Base-by-base conservation (phyloP, 2,113 vertebrate species). In the Caracal caracal region DNA sequence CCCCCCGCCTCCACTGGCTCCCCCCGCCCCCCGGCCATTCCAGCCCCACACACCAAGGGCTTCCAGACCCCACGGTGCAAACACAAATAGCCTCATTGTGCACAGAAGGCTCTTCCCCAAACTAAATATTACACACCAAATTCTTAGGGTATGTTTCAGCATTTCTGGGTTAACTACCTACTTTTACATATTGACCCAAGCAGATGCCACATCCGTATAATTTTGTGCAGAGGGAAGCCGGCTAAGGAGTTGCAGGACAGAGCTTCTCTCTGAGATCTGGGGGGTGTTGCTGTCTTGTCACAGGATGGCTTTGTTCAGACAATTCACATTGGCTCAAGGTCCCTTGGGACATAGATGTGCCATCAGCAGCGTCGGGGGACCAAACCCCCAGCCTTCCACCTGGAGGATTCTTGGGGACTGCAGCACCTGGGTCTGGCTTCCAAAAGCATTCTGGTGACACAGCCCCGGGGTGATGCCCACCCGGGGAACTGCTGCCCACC, bases 81-180 rank as follows among this genome's bases (percentile, higher is more conserved):
- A 24, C 13, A 24, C 0, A 1, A 35, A 61, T 6, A 30, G 70
- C 70, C 0, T 2, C 26, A 3, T 19, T 10, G 19, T 3, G 9
- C 6, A 12, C 59, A 53, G 33, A 49, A 84, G 51, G 19, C 6
- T 47, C 3, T 61, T 61, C 49, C 43, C 51, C 37, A 61, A 82
- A 15, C 51, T 26, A 43, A 5, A 20, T 61, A 15, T 35, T 5
- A 82, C 22, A 47, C 30, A 47, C n/a, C 26, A 71, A 33, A 22
- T 92, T n/a, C 51, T 43, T 43, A 28, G 51, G 37, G 10, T 6
- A 5, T 40, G n/a, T 71, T 66, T 9, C 43, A 61, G 71, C 30
- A 43, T n/a, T 87, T 87, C 73, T 59, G 92, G 49, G 20, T 59
- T 43, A 68, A 87, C 35, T 19, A 28, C 24, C 35, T 35, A n/a